Base-by-base conservation (phyloP, 2,113 vertebrate species). In the Stictonetta naevosa region DNA sequence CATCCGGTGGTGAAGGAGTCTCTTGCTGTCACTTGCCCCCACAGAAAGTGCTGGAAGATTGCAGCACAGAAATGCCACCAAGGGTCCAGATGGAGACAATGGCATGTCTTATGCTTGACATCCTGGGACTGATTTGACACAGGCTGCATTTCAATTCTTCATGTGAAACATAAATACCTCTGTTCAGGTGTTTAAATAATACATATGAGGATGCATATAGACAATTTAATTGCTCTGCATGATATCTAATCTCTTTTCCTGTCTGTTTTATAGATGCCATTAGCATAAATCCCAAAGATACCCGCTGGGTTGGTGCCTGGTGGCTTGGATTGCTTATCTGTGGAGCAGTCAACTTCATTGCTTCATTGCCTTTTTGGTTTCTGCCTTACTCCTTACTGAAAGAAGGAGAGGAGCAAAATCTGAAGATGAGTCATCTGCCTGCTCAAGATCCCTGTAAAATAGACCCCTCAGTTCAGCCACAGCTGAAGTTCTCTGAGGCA, bases 291-390 rank as follows among this genome's bases (percentile, higher is more conserved):
- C 98, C 99, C 0, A 98, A 97, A 38, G 99, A 99, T 60, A 96
- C 97, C 7, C 98, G 99, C 11, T 99, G 99, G 99, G 99, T 99
- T 62, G 99, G 99, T 7, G 99, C 99, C 64, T 99, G 99, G 99
- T 99, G 99, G 99, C 91, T 99, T 84, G 97, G 98, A 33, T 98
- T 99, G 90, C 88, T 99, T 33, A 90, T 99, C 26, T 98, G 98
- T 62, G 98, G 99, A 31, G 67, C 38, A 36, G 73, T 98, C 33
- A 96, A 96, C 62, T 91, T 99, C 52, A n/a, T 98, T 52, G 96
- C 98, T 67, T 98, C 98, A 21, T 93, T 99, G 50, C 99, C 99
- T 46, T 99, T 99, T 97, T 99, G 98, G 98, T 99, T 99, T 97
- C 86, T 99, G 75, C 99, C 99, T 16, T 94, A 97, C 19, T 96